phyloP scores from a whole-genome alignment of 2,113 vertebrate genomes.

The Eudyptes chrysolophus region DNA sequence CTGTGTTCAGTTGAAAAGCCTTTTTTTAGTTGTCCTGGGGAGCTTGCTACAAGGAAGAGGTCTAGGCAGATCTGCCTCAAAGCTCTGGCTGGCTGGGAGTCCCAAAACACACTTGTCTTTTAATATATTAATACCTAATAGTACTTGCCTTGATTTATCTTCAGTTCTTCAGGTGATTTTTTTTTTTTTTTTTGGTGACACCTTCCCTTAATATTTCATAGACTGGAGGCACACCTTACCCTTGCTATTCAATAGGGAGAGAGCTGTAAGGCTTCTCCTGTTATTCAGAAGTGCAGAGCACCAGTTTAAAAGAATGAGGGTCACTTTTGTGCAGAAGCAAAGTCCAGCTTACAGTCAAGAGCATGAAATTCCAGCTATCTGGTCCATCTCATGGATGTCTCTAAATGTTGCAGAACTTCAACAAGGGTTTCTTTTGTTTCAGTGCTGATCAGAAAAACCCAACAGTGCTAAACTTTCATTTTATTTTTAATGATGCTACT shows the following conservation, averaged over 20 bases:
- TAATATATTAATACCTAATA: neutral
- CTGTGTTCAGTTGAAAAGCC: neutral
- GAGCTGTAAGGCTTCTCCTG: neutral
- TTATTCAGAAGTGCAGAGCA: neutral
- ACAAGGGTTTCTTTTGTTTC: neutral
- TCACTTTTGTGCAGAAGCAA: neutral
- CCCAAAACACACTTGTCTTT: neutral
- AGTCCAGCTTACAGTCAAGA: neutral
- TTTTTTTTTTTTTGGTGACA: neutral
- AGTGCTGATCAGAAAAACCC: neutral
- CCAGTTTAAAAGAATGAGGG: neutral
- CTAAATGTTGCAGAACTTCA: neutral
- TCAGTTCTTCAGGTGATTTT: neutral
- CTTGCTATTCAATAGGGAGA: neutral
- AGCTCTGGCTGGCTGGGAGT: neutral
- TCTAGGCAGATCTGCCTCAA: neutral
- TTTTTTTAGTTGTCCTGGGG: neutral
- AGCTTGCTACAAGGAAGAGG: neutral
- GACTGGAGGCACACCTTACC: neutral
- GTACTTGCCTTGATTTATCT: neutral
- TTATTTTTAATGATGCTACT: neutral
- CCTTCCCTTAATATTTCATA: neutral
- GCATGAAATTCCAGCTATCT: neutral
- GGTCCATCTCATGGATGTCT: neutral
- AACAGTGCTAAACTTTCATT: neutral